phyloP scores from a whole-genome alignment of 1,140 invertebrate genomes.

The Adoxophyes honmai region DNA sequence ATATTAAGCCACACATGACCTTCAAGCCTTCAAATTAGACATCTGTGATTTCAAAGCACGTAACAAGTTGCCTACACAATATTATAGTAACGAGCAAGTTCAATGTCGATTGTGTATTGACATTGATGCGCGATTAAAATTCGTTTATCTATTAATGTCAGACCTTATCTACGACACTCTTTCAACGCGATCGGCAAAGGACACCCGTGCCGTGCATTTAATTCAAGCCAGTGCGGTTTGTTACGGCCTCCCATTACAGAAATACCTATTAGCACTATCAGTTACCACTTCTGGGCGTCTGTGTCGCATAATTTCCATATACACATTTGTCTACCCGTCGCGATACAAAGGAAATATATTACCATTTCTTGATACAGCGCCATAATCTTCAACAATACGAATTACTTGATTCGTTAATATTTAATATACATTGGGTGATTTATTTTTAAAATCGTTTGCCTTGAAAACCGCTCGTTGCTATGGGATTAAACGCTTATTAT shows the following conservation, averaged over 20 bases:
- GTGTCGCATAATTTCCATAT: constrained; percentile 12
- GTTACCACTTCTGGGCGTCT: not conserved
- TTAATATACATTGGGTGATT: constrained; percentile 49
- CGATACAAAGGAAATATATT: not conserved
- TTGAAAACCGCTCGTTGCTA: constrained; percentile 60
- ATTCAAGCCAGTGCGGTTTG: not conserved
- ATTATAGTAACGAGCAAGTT: constrained; percentile 9
- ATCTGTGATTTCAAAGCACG: constrained; percentile 9
- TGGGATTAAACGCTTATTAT: constrained; percentile 41
- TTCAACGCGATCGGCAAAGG: constrained; percentile 3
- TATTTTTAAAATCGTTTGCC: constrained; percentile 55
- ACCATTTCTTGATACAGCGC: not conserved
- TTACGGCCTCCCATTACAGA: too few relatives aligned
- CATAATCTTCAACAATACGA: constrained; percentile 23
- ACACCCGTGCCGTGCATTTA: not conserved
- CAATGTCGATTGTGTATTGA: constrained; percentile 12
- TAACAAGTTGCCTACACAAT: not conserved
- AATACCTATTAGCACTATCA: too few relatives aligned
- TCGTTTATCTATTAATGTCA: constrained; percentile 15
- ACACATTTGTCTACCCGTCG: constrained; percentile 1
- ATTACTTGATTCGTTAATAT: constrained; percentile 51
- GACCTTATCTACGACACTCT: constrained; percentile 7
- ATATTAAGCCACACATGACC: not conserved
- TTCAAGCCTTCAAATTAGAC: constrained; percentile 3
- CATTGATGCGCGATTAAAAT: constrained; percentile 15